These are phyloP conservation scores for Aquatica leii DNA, from an alignment of 2,888 invertebrate genomes.

Conservation along the genomic window DNA sequence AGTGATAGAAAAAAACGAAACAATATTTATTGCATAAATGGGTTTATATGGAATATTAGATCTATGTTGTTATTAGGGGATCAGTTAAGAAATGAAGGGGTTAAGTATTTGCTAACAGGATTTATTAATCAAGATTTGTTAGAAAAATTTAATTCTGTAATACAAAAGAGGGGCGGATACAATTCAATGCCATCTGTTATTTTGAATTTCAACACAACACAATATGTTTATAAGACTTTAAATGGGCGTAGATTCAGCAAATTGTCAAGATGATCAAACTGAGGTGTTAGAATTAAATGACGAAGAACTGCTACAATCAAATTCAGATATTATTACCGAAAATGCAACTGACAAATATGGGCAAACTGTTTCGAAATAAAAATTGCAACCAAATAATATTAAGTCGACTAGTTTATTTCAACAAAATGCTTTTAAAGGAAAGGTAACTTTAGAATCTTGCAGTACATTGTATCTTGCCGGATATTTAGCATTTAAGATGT, in stretches of 20 bases:
- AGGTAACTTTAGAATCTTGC: not conserved
- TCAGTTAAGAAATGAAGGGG: conserved; percentile 31
- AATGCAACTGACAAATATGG: not conserved
- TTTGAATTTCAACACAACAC: conserved; percentile 35
- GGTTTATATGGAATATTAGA: conserved; percentile 42
- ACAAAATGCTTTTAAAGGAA: no score
- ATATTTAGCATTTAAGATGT: not conserved
- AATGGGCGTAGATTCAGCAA: conserved; percentile 27
- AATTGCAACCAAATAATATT: not conserved
- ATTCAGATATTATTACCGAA: not conserved
- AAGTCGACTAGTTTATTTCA: not conserved
- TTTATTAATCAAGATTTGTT: conserved; percentile 43
- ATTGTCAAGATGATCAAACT: conserved; percentile 30
- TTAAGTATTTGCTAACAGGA: conserved; percentile 26
- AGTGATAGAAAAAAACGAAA: conserved; percentile 17
- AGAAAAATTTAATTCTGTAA: conserved; percentile 43
- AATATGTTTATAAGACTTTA: conserved; percentile 33
- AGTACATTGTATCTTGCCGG: not conserved
- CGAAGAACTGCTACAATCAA: not conserved
- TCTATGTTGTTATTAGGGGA: conserved; percentile 39
- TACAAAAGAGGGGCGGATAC: conserved; percentile 41
- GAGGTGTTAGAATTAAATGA: conserved; percentile 17
- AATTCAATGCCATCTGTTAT: conserved; percentile 37
- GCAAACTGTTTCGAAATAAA: no score
- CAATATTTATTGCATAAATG: conserved; percentile 44